Evolutionary conservation across 1,140 invertebrate species (phyloP).

Genomic region (Asobara japonica): DNA sequence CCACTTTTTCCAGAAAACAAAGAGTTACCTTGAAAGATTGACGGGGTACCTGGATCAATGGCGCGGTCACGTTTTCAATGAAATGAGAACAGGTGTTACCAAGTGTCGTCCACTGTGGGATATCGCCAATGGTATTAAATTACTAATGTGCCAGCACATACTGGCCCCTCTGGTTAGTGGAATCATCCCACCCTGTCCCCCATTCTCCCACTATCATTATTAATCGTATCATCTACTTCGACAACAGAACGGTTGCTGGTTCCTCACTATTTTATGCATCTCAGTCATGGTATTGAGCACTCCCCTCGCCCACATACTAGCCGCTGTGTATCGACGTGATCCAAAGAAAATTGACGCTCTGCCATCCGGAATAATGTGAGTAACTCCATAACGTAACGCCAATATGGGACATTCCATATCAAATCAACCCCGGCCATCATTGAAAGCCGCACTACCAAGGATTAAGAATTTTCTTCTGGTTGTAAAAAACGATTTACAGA

Average conservation of each 20-base stretch:
- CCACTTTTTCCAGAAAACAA: slow-evolving; percentile 68
- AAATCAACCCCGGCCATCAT: too few species aligned
- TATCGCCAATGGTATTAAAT: slow-evolving; percentile 72
- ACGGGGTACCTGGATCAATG: slow-evolving; percentile 74
- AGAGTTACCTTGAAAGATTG: slow-evolving; percentile 70
- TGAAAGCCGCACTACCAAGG: too few species aligned
- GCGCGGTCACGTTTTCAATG: slow-evolving; percentile 72
- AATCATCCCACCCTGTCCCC: slow-evolving; percentile 12
- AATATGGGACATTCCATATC: too few species aligned
- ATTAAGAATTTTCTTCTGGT: too few species aligned
- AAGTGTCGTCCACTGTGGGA: slow-evolving; percentile 79
- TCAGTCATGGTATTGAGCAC: slow-evolving; percentile 59
- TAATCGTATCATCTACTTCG: neutral
- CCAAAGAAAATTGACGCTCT: slow-evolving; percentile 40
- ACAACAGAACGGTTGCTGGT: slow-evolving; percentile 57
- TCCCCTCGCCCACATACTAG: slow-evolving; percentile 59
- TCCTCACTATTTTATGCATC: slow-evolving; percentile 60
- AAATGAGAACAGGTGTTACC: slow-evolving; percentile 72
- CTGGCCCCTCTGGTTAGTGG: slow-evolving; percentile 74
- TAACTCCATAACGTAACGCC: too few species aligned
- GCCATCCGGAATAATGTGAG: slow-evolving; percentile 53
- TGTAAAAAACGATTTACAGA: too few species aligned
- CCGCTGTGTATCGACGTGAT: slow-evolving; percentile 53
- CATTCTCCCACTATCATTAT: neutral
- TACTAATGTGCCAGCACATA: slow-evolving; percentile 76